These are phyloP conservation scores for Actinia equina DNA, from an alignment of 64 coral and sea anemone species.

Conservation along the genomic window DNA sequence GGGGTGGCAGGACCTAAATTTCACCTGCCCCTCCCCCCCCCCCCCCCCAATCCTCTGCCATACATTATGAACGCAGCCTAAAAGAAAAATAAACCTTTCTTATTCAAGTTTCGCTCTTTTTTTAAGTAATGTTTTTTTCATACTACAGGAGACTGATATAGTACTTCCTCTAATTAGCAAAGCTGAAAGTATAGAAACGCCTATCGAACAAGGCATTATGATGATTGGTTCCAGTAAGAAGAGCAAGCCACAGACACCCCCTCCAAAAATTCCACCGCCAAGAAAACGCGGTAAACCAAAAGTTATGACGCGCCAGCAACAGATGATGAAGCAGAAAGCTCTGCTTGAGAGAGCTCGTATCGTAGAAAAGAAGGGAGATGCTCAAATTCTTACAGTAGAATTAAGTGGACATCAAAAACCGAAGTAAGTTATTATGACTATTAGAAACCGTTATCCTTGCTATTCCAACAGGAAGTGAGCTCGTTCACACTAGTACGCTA, in stretches of 20 bases:
- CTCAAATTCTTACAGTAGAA: not conserved
- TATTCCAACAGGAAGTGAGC: no score
- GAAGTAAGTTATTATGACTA: not conserved
- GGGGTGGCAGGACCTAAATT: no score
- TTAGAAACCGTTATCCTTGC: no score
- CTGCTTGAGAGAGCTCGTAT: constrained; percentile 20
- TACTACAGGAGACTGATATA: not conserved
- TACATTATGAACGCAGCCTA: no score
- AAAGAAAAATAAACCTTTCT: no score
- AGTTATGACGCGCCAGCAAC: constrained; percentile 16
- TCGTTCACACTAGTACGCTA: no score
- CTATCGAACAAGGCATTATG: constrained; percentile 6
- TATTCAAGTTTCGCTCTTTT: not conserved
- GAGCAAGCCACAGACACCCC: not conserved
- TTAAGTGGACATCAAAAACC: not conserved
- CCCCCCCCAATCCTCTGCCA: no score
- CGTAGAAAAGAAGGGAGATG: constrained; percentile 7
- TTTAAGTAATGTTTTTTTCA: not conserved
- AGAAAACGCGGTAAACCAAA: constrained; percentile 41
- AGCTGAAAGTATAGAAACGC: not conserved
- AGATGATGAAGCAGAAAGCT: constrained; percentile 35
- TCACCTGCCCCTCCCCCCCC: no score
- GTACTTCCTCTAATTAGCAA: not conserved
- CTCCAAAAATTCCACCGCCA: not conserved
- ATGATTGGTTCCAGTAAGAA: constrained; percentile 21